phyloP scores from a whole-genome alignment of 2,113 vertebrate species.

The Symphodus melops region DNA sequence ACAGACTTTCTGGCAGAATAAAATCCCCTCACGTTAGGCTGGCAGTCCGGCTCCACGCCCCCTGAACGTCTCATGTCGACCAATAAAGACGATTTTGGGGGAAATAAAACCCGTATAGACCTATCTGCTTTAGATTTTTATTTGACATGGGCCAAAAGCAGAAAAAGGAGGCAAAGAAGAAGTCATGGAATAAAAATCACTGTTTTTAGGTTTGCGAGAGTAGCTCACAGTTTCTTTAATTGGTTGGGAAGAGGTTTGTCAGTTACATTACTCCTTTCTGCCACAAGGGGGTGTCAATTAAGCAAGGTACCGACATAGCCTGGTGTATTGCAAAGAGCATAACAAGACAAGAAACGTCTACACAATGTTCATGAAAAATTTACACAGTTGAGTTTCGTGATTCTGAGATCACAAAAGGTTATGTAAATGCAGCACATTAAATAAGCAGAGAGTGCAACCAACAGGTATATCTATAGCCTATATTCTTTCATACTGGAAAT shows the following conservation, averaged over 20 bases:
- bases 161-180: neutral
- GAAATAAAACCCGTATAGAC: fast-evolving
- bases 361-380: too few species aligned
- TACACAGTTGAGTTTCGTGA: too few species aligned
- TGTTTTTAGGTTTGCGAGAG: neutral
- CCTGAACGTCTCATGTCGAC: constrained; percentile 29
- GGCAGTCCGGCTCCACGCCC: constrained; percentile 30
- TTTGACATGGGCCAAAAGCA: neutral
- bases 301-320: neutral
- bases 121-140: neutral
- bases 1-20: neutral
- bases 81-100: neutral
- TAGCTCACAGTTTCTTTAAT: neutral
- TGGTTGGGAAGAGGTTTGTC: neutral
- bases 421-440: too few species aligned
- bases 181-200: fast-evolving
- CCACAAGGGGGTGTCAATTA: constrained; percentile 27
- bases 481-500: too few species aligned
- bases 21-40: neutral
- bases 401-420: too few species aligned
- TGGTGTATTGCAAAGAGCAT: neutral
- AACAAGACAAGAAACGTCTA: too few species aligned
- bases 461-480: too few species aligned
- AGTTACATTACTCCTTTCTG: neutral
- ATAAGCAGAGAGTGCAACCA: too few species aligned